Base-by-base conservation (phyloP, 2,888 invertebrate genomes). In the Cyclophora punctaria region DNA sequence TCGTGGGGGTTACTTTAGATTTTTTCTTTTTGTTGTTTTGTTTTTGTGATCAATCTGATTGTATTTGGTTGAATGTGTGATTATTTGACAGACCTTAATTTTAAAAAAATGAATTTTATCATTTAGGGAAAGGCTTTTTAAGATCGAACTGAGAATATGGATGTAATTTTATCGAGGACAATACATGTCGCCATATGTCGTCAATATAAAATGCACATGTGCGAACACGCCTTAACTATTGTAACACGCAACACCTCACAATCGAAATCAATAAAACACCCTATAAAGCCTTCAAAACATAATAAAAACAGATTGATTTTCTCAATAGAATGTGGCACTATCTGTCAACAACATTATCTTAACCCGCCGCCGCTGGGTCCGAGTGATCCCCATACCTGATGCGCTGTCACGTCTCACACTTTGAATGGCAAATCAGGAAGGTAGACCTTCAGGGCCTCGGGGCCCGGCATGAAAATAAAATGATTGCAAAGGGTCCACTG, bases 341-440 rank as follows among this genome's bases (percentile, higher is more conserved):
- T 82, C 78, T 78, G 83, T 80, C 83, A 81, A 81, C 76, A 80
- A 67, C 67, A 84, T 83, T 80, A 83, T 81, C 78, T 78, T 70
- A 78, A 78, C 78, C 80, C 77, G 71, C 59, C 67, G 67, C 58
- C 64, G 63, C 59, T 59, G 72, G 71, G 69, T 71, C 69, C 67
- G 52, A 67, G 57, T 71, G 67, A 79, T 74, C 75, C 73, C 68
- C 50, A 56, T 78, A 81, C 79, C 80, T 79, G 80, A 80, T 79
- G 80, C 75, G 71, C 58, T 68, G 78, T 76, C 83, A 82, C 83
- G 82, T 78, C 71, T 64, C 75, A 52, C 73, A 63, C 78, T 83
- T 79, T 87, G 87, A 87, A 87, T 87, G 83, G 77, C 83, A 86
- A 87, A 87, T 87, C 87, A 86, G 74, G 81, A 77, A 75, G 83